Evolutionary conservation across 2,888 invertebrate species (phyloP).

Genomic region (Lapara coniferarum): DNA sequence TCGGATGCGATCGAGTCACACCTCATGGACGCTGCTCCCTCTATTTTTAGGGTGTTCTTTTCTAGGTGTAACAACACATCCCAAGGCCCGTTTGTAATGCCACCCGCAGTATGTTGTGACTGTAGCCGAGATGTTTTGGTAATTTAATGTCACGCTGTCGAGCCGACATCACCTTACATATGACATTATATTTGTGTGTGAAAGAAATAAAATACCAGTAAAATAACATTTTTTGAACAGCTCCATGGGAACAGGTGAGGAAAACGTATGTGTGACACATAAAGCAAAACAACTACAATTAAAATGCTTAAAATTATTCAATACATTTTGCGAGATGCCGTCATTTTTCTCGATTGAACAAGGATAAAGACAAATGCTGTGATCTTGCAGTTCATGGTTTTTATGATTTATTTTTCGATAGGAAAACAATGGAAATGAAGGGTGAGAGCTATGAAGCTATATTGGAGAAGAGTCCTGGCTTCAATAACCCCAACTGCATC

Average conservation of each 20-base stretch:
- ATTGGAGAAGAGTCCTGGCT: slow-evolving; percentile 92
- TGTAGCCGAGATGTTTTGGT: slow-evolving; percentile 74
- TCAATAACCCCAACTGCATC: slow-evolving; percentile 95
- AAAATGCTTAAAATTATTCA: slow-evolving; percentile 49
- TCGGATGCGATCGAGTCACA: slow-evolving; percentile 48
- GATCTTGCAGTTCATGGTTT: slow-evolving; percentile 41
- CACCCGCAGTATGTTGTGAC: slow-evolving; percentile 68
- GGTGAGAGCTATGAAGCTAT: slow-evolving; percentile 91
- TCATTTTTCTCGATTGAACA: slow-evolving; percentile 58
- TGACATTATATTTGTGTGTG: slow-evolving; percentile 80
- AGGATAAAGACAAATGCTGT: slow-evolving; percentile 47
- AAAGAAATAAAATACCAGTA: slow-evolving; percentile 77
- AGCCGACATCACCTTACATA: slow-evolving; percentile 77
- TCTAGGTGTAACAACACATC: slow-evolving; percentile 76
- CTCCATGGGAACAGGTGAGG: slow-evolving; percentile 82
- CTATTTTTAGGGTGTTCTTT: slow-evolving; percentile 82
- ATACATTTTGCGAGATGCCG: slow-evolving; percentile 38
- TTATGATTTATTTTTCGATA: slow-evolving; percentile 63
- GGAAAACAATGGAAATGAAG: slow-evolving; percentile 91
- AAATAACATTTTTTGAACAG: slow-evolving; percentile 82
- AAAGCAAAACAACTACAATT: slow-evolving; percentile 37
- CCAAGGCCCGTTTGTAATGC: slow-evolving; percentile 69
- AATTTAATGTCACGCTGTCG: slow-evolving; percentile 78
- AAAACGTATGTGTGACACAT: slow-evolving; percentile 75
- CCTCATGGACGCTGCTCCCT: slow-evolving; percentile 55